Evolutionary conservation across 2,888 invertebrate genomes (phyloP), one percentile per base, ranked within the genome.

Genomic region (Pristionchus arcanus): DNA sequence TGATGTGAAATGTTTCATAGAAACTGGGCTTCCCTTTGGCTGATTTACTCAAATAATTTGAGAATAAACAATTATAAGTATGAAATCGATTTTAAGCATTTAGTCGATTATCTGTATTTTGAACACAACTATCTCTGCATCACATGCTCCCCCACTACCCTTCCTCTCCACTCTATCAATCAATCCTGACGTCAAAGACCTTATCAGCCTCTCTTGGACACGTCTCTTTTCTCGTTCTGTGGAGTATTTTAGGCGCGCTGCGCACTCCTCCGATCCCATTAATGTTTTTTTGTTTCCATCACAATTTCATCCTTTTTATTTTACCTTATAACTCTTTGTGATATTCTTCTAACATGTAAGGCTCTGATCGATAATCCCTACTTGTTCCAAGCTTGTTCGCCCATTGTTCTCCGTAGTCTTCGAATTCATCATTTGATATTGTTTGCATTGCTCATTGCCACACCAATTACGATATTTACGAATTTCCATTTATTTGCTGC

Each of bases 181-280:
- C 63, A 63, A 63, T 63, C n/a, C 25, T 63, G 63, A 63, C 63
- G 63, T 63, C 81, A 81, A 81, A 81, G 53, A 15, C n/a, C 53
- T 81, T 81, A 81, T 81, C 81, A 81, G 81, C 81, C 2, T 2
- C 13, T 53, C 3, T 21, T 49, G n/a, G 81, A 81, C 81, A 81
- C 81, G 81, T 81, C 81, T 81, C 49, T 42, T 19, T 74, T 42
- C 74, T 37, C 37, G 25, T 2, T 25, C 2, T 25, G 15, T n/a
- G 13, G 37, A 42, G 37, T 81, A 81, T 81, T 49, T 81, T 28
- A 53, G 81, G 37, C 4, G 9, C 19, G 37, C 9, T 37, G 74
- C 37, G 37, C 74, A 15, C 34, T 37, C 0, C 25, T 37, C 37
- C n/a, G 31, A 42, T 74, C 74, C 16, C 37, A 37, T 53, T 81